These are phyloP conservation scores for Cladopsammia gracilis DNA, from an alignment of 64 coral and sea anemone species.

Conservation along the genomic window DNA sequence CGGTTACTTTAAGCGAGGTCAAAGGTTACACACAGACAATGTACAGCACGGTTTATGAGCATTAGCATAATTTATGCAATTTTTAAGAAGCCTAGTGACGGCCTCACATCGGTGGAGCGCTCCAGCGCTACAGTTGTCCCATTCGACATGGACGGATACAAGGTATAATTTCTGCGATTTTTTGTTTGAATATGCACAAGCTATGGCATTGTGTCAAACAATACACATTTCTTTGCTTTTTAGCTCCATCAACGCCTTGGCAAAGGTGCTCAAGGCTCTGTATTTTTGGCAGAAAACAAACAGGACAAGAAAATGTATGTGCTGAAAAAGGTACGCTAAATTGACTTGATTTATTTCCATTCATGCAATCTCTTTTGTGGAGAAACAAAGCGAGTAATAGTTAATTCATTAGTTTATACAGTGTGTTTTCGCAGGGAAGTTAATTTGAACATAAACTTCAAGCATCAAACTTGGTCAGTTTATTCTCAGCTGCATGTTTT, in stretches of 20 bases:
- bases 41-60: too few relatives aligned
- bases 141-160: slow-evolving; percentile 26
- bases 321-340: slow-evolving; percentile 89
- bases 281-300: slow-evolving; percentile 95
- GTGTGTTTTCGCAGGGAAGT: neutral
- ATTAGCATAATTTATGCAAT: slow-evolving; percentile 49
- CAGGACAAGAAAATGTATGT: slow-evolving; percentile 89
- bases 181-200: neutral
- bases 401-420: neutral
- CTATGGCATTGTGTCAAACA: neutral
- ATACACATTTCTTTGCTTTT: slow-evolving; percentile 17
- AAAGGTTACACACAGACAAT: too few relatives aligned
- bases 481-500: too few relatives aligned
- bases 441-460: neutral
- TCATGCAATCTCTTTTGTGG: neutral
- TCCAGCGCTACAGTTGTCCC: too few relatives aligned
- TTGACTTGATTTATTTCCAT: neutral
- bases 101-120: neutral
- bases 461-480: neutral
- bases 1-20: too few relatives aligned
- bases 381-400: too few relatives aligned
- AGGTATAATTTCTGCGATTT: slow-evolving; percentile 6
- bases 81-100: slow-evolving; percentile 24
- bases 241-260: slow-evolving; percentile 97
- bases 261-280: slow-evolving; percentile 96